Base-by-base conservation (phyloP, 2,797 vertebrate species). In the Phoeniculus purpureus region DNA sequence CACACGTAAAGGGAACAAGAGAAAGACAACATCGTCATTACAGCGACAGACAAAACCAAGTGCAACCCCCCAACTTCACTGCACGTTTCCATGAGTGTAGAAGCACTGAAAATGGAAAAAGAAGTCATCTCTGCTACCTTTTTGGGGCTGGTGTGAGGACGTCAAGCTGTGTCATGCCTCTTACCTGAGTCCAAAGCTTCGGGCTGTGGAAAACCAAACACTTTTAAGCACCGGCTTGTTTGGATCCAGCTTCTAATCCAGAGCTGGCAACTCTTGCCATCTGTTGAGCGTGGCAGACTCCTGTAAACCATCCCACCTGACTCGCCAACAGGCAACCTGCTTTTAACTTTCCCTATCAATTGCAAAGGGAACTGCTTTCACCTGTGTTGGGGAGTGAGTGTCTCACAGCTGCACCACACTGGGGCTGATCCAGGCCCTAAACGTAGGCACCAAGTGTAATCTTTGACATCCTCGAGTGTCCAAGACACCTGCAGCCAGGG, bases 301-400 rank as follows among this genome's bases (percentile, higher is more conserved):
- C 54, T 91, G 88, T 87, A 94, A 93, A 94, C 83, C 90, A 92
- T 87, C 93, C 95, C 95, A 43, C 75, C 55, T 87, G 84, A 92
- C 90, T 95, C 93, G 91, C 90, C 91, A 93, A 72, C 81, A 90
- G 86, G 51, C 0, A 1, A 70, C 90, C 90, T 95, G 89, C 81
- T 94, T 96, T 92, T 96, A 95, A 93, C 81, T 93, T 92, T 32
- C 70, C 78, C 62, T 87, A 90, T 78, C 93, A 90, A 95, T 83
- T 87, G 90, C 84, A 82, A 89, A 92, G 50, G 21, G 59, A 95
- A 75, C 79, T 88, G 76, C 92, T 96, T 84, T 94, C 76, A 51
- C 86, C 85, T 88, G 70, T 68, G 40, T 70, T 26, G 82, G n/a
- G 82, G 67, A 76, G 61, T 72, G 64, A 87, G 59, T 0, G 52